Base-by-base conservation (phyloP, 2,113 vertebrate genomes). In the Coturnix japonica region DNA sequence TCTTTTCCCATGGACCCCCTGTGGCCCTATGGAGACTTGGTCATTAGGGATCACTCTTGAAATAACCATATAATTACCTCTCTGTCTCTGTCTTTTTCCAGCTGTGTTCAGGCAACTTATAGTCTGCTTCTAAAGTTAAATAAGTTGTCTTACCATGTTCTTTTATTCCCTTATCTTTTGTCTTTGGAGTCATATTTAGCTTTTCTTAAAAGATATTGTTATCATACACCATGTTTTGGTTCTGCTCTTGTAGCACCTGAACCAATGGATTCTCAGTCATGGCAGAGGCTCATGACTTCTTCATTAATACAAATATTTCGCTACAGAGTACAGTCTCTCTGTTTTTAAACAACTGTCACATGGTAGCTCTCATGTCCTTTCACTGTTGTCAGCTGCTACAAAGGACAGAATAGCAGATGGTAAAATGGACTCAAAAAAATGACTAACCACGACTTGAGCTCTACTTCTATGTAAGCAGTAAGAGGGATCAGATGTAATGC, bases 341-440 rank as follows among this genome's bases (percentile, higher is more conserved):
- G 76, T 90, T 94, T 95, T 90, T 57, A 88, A 94, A 86, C 53
- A 94, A 16, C 59, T 13, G 6, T 91, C 84, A 70, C 63, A 69
- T 87, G 49, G 63, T 78, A 90, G 65, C 70, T 84, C 83, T 89
- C 70, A 22, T 91, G 83, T 89, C 86, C 74, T 90, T 93, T 76
- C 57, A 49, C 61, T 88, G 53, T 77, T 72, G 39, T 91, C 86
- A 96, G 77, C 85, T 81, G 83, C 65, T 87, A 74, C 87, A 89
- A 86, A 90, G 93, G 92, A 90, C 80, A 84, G 54, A 90, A 33
- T 0, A 95, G 65, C 83, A 96, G 90, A 95, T 92, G 86, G 95
- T 70, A 87, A 95, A 89, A 87, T 25, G 71, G 85, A 83, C 83
- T 67, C 30, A 70, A 30, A 89, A 91, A 88, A 90, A 90, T 88